phyloP scores from a whole-genome alignment of 2,797 vertebrate genomes.

The Tauraco hartlaubi region DNA sequence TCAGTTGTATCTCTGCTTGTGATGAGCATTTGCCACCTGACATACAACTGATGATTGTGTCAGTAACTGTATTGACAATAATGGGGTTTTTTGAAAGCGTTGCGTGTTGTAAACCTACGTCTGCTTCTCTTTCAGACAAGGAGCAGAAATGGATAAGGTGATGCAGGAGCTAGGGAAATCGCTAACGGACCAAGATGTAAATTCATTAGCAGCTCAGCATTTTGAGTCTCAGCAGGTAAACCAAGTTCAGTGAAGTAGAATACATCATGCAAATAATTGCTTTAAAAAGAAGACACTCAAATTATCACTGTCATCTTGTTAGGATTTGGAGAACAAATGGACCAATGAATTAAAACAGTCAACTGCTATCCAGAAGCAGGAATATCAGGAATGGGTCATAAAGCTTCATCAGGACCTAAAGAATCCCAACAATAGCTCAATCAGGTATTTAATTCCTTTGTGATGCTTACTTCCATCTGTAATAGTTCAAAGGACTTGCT shows the following conservation, averaged over 20 bases:
- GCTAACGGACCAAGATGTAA: slow-evolving; percentile 94
- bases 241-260: not conserved
- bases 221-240: slow-evolving; percentile 96
- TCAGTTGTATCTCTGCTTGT: not conserved
- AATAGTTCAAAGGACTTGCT: not conserved
- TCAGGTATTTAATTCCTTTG: slow-evolving; percentile 82
- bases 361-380: slow-evolving; percentile 94
- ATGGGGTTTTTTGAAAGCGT: not conserved
- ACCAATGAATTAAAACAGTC: slow-evolving; percentile 94
- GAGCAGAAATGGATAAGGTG: slow-evolving; percentile 93
- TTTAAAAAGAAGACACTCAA: not conserved
- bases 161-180: slow-evolving; percentile 97
- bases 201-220: slow-evolving; percentile 93
- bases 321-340: slow-evolving; percentile 98
- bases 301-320: not conserved
- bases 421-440: slow-evolving; percentile 92
- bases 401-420: slow-evolving; percentile 95
- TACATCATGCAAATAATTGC: not conserved
- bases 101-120: not conserved
- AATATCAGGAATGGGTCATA: slow-evolving; percentile 98
- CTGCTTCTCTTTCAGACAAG: slow-evolving; percentile 84
- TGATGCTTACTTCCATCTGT: not conserved
- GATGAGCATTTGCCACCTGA: not conserved
- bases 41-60: not conserved
- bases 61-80: not conserved